Conservation (phyloP, 2,113 vertebrate species). For the Melanostigma gelatinosum region DNA sequence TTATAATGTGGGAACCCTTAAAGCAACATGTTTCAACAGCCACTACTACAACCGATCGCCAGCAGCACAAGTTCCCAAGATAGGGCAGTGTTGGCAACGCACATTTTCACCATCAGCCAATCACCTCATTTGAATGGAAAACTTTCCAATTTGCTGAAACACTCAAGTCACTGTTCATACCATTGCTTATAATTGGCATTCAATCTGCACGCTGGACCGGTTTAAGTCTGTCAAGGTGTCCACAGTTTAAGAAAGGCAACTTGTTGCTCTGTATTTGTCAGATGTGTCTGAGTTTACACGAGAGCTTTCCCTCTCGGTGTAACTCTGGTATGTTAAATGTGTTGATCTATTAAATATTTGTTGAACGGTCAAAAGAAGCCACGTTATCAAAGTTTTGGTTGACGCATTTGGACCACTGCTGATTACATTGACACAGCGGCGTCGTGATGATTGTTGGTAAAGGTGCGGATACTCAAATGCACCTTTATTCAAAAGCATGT, state of each 20-base stretch:
- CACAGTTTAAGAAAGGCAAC: not conserved
- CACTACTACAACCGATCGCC: not conserved
- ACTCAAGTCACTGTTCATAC: not conserved
- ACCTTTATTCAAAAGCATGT: conserved; percentile 16
- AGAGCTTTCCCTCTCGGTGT: conserved; percentile 6
- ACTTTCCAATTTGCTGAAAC: not conserved
- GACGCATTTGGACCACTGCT: conserved; percentile 10
- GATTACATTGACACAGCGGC: conserved; percentile 1
- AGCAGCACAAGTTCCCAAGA: not conserved
- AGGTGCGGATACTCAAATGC: not conserved
- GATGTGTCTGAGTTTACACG: not conserved
- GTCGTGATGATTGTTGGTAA: not conserved
- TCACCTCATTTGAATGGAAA: not conserved
- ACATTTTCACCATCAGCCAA: not conserved
- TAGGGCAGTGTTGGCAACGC: not conserved
- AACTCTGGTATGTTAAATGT: not conserved
- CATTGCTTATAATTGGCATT: not conserved
- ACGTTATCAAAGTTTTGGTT: not conserved
- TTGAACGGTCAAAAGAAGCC: not conserved
- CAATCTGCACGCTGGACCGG: not conserved
- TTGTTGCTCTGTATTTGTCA: conserved; percentile 6
- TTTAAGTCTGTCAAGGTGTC: not conserved
- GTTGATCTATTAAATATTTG: conserved; percentile 11
- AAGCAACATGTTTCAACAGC: not conserved
- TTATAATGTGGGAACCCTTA: not conserved